A percentile compares a stretch with the other conserved stretches of the same genome.
Conservation (phyloP, 2,797 vertebrate species). For the Knipowitschia caucasica region DNA sequence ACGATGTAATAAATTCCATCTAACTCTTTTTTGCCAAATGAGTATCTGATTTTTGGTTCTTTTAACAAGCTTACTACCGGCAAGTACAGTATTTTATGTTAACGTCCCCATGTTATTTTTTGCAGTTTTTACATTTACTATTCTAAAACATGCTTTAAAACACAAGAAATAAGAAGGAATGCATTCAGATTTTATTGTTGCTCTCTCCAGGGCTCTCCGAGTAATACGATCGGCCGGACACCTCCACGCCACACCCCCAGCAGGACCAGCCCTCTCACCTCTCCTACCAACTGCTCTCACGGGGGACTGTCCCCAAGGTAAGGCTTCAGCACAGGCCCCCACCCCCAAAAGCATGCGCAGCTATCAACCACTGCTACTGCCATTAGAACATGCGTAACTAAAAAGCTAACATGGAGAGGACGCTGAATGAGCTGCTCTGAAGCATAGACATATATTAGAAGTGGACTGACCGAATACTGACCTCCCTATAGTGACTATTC, state of each 20-base stretch:
- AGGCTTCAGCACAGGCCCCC: neutral
- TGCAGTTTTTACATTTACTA: too few species aligned
- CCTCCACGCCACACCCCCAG: constrained; percentile 87
- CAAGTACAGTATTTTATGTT: too few species aligned
- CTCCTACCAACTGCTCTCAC: constrained; percentile 95
- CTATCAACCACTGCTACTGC: neutral
- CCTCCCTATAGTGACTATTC: too few species aligned
- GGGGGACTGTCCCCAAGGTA: constrained; percentile 97
- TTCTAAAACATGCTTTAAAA: too few species aligned
- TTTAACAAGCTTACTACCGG: too few species aligned
- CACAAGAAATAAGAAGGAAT: too few species aligned
- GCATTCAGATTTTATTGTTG: neutral
- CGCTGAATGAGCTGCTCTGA: constrained; percentile 27
- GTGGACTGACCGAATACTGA: too few species aligned
- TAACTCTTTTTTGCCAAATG: too few species aligned
- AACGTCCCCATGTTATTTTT: too few species aligned
- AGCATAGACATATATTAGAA: neutral
- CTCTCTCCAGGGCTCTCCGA: constrained; percentile 88
- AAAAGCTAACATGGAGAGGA: neutral
- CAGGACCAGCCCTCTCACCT: constrained; percentile 93
- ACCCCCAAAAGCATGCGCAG: constrained; percentile 14
- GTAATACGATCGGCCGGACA: constrained; percentile 91
- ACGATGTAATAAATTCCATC: too few species aligned
- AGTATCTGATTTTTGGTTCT: too few species aligned
- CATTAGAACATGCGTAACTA: constrained; percentile 5